A percentile compares a stretch with the other conserved stretches of the same genome.
Conservation (phyloP, 2,113 vertebrate genomes). For the Hiodon alosoides region DNA sequence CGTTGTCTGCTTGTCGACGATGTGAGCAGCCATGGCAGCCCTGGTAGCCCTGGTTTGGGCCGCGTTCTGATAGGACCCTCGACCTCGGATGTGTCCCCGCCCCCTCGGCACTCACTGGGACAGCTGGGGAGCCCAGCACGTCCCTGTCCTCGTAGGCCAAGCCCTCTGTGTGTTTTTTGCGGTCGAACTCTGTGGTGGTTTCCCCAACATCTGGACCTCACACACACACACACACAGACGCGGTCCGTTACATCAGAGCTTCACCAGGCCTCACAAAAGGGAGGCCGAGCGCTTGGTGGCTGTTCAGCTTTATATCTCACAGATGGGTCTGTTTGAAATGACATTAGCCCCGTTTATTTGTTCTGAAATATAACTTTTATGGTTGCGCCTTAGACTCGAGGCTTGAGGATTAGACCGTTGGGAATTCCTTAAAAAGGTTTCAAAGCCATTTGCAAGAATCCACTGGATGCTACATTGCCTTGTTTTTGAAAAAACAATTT, state of each 20-base stretch:
- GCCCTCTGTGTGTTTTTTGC: conserved; percentile 10
- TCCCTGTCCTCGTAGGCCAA: conserved; percentile 20
- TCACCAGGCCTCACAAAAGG: not conserved
- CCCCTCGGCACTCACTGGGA: not conserved
- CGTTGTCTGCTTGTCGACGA: too few relatives aligned
- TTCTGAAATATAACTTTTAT: not conserved
- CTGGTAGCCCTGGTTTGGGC: too few relatives aligned
- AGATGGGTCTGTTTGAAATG: too few relatives aligned
- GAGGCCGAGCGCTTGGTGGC: not conserved
- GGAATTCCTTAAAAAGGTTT: not conserved
- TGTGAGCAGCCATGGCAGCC: too few relatives aligned
- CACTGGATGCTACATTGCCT: not conserved
- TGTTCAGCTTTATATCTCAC: not conserved
- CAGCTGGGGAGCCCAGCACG: not conserved
- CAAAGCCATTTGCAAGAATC: not conserved
- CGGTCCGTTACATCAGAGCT: not conserved
- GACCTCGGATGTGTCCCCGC: not conserved
- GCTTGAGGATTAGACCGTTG: too few relatives aligned
- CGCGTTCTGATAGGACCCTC: too few relatives aligned
- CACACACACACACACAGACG: conserved; percentile 16
- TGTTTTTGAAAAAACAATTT: conserved; percentile 12
- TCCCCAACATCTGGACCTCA: conserved; percentile 29
- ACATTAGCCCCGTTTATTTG: not conserved
- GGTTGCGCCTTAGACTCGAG: not conserved
- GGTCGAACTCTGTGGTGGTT: conserved; percentile 9